Conservation (phyloP, 2,888 invertebrate species). For the Morinoia aosen region DNA sequence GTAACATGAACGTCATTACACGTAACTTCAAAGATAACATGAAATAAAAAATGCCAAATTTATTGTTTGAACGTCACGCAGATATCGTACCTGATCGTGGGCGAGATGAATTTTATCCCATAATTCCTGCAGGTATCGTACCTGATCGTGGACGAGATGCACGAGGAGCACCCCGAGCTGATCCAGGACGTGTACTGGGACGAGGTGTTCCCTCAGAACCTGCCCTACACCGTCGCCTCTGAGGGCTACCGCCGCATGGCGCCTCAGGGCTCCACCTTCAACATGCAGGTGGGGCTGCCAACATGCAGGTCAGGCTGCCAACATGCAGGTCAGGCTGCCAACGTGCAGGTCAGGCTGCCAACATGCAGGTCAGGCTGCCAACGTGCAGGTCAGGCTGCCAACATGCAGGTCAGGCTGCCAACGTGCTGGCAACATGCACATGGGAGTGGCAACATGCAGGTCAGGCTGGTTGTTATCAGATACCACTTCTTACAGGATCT, state of each 20-base stretch:
- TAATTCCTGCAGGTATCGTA: constrained; percentile 82
- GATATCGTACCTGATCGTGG: background rate
- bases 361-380: background rate
- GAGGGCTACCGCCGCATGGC: constrained; percentile 82
- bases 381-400: background rate
- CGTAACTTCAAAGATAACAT: no score
- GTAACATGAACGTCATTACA: no score
- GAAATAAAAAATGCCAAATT: background rate
- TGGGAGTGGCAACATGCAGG: no score
- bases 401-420: no score
- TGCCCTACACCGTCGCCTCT: constrained; percentile 91
- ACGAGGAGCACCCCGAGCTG: constrained; percentile 92
- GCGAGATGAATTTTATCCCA: no score
- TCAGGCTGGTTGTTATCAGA: no score
- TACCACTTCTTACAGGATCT: no score
- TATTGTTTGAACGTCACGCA: background rate
- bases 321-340: background rate
- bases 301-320: background rate
- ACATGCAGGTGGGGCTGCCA: constrained; percentile 45
- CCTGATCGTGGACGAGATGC: constrained; percentile 97
- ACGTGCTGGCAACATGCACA: no score
- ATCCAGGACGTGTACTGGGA: constrained; percentile 95
- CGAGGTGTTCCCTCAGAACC: constrained; percentile 90
- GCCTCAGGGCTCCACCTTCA: constrained; percentile 63
- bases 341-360: background rate